Percentiles rank a stretch among this genome's conserved stretches.
Evolutionary conservation across 2,113 vertebrate species (phyloP).

Genomic region (Microcebus lehilahytsara): DNA sequence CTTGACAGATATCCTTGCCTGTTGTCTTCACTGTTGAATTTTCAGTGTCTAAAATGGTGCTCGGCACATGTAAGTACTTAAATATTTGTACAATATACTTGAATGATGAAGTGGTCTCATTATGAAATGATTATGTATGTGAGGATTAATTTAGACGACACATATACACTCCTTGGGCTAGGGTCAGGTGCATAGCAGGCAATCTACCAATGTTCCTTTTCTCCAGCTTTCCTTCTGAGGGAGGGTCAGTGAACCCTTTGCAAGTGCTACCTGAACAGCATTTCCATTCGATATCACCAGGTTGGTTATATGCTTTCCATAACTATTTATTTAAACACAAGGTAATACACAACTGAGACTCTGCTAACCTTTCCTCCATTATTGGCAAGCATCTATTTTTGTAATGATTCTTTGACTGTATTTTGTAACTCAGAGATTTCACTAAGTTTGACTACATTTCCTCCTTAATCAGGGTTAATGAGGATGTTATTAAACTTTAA

Average conservation of each 20-base stretch:
- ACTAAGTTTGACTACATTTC: not conserved
- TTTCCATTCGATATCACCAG: not conserved
- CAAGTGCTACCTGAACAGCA: not conserved
- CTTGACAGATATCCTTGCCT: not conserved
- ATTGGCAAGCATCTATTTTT: not conserved
- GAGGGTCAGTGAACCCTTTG: not conserved
- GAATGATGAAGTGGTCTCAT: not conserved
- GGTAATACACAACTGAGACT: not conserved
- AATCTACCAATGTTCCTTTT: not conserved
- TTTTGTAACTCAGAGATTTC: not conserved
- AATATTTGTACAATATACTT: not conserved
- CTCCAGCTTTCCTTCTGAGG: not conserved
- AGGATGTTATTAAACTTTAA: constrained; percentile 12
- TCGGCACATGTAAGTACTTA: not conserved
- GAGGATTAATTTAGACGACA: not conserved
- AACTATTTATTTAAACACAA: not conserved
- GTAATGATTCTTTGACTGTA: not conserved
- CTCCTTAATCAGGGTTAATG: not conserved
- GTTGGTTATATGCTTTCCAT: not conserved
- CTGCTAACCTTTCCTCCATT: not conserved
- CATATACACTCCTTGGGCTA: no score
- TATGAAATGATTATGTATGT: not conserved
- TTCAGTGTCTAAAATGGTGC: not conserved
- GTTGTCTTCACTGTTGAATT: not conserved
- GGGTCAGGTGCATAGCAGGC: not conserved